Conservation (phyloP, 2,888 invertebrate species). For the Torymus aiolomorphi region DNA sequence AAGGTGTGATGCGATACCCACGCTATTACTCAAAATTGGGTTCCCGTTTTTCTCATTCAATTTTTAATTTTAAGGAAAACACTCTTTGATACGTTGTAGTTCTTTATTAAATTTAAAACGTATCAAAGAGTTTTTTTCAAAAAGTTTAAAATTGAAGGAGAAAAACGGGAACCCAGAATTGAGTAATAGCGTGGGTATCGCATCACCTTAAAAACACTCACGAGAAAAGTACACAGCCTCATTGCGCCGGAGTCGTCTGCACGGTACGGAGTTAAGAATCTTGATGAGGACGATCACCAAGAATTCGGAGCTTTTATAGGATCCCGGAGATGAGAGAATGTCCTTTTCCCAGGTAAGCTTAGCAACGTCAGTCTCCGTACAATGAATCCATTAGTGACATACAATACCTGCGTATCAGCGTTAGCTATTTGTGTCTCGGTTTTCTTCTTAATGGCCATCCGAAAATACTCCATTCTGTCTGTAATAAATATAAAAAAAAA, state of each 20-base stretch:
- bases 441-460: neutral
- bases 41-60: no score
- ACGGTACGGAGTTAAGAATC: neutral
- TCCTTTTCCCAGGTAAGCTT: neutral
- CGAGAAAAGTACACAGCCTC: conserved; percentile 29
- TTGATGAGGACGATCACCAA: neutral
- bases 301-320: conserved; percentile 14
- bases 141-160: no score
- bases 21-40: no score
- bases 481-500: no score
- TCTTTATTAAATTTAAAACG: no score
- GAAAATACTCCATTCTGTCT: neutral
- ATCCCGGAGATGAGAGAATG: neutral
- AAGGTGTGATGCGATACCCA: no score
- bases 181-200: no score
- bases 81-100: no score
- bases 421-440: conserved; percentile 33
- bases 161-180: no score
- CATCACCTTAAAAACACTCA: conserved; percentile 39
- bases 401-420: conserved; percentile 60
- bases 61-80: no score
- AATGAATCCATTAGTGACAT: conserved; percentile 68
- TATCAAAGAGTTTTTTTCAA: no score
- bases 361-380: conserved; percentile 29
- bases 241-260: conserved; percentile 14